Percentiles rank a stretch among this genome's conserved stretches.
Conservation (phyloP, 2,797 vertebrate species). For the Gymnothorax javanicus region DNA sequence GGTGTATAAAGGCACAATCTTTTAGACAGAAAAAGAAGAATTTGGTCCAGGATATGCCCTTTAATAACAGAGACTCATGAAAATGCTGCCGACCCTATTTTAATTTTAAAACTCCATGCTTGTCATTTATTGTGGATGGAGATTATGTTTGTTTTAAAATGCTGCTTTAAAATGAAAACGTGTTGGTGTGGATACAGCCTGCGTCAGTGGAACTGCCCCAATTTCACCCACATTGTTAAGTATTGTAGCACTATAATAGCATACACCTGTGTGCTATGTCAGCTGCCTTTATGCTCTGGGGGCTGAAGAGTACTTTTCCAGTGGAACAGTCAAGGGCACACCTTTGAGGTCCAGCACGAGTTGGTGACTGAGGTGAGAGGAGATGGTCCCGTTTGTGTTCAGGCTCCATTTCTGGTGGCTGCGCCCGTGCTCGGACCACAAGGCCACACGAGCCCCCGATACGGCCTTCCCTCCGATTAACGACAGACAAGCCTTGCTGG, state of each 20-base stretch:
- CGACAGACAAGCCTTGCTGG: constrained; percentile 75
- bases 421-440: constrained; percentile 80
- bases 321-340: constrained; percentile 38
- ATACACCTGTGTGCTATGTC: not conserved
- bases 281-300: not conserved
- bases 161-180: no score
- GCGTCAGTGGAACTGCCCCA: not conserved
- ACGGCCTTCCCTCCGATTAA: constrained; percentile 77
- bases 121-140: no score
- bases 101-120: no score
- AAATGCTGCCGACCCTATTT: no score
- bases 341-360: constrained; percentile 84
- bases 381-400: constrained; percentile 77
- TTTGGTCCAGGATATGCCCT: no score
- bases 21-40: no score
- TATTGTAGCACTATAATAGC: not conserved
- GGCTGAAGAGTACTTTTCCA: not conserved
- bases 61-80: no score
- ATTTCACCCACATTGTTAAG: not conserved
- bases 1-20: no score
- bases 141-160: no score
- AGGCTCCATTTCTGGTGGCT: constrained; percentile 80
- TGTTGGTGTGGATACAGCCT: no score
- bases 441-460: constrained; percentile 76
- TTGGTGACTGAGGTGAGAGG: constrained; percentile 72